These are phyloP conservation scores for Leistus spinibarbis DNA, from an alignment of 2,888 invertebrate species.

Conservation along the genomic window DNA sequence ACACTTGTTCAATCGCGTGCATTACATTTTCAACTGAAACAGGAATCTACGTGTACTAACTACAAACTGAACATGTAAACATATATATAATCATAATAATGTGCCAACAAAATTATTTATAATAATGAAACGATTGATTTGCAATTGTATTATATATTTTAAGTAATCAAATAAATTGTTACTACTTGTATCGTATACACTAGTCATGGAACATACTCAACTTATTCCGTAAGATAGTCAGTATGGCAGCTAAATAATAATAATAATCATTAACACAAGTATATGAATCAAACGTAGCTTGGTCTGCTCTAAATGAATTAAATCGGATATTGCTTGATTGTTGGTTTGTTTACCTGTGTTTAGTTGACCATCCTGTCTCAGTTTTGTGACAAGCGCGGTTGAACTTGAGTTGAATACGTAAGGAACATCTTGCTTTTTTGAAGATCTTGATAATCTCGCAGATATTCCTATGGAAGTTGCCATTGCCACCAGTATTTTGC, in stretches of 20 bases:
- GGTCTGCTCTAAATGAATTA: too few species aligned
- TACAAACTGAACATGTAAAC: background rate
- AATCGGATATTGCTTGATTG: too few species aligned
- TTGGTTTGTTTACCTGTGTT: slow-evolving; percentile 52
- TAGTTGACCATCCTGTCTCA: slow-evolving; percentile 56
- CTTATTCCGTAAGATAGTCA: slow-evolving; percentile 15
- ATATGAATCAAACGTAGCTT: too few species aligned
- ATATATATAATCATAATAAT: background rate
- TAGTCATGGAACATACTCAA: slow-evolving; percentile 12
- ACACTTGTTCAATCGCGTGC: slow-evolving; percentile 81
- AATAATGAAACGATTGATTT: too few species aligned
- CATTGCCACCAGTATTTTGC: slow-evolving; percentile 20
- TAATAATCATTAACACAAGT: background rate
- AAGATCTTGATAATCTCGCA: slow-evolving; percentile 55
- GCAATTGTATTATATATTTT: too few species aligned
- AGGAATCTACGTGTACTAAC: slow-evolving; percentile 39
- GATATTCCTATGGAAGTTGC: slow-evolving; percentile 56
- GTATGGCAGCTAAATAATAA: slow-evolving; percentile 1
- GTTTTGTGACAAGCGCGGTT: slow-evolving; percentile 55
- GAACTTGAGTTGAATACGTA: slow-evolving; percentile 53
- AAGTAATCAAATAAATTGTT: too few species aligned
- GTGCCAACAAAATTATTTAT: background rate
- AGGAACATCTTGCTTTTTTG: slow-evolving; percentile 52
- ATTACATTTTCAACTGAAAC: slow-evolving; percentile 80
- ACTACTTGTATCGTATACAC: slow-evolving; percentile 1